phyloP scores from a whole-genome alignment of 2,797 vertebrate species.

The Orestias chungarensis region DNA sequence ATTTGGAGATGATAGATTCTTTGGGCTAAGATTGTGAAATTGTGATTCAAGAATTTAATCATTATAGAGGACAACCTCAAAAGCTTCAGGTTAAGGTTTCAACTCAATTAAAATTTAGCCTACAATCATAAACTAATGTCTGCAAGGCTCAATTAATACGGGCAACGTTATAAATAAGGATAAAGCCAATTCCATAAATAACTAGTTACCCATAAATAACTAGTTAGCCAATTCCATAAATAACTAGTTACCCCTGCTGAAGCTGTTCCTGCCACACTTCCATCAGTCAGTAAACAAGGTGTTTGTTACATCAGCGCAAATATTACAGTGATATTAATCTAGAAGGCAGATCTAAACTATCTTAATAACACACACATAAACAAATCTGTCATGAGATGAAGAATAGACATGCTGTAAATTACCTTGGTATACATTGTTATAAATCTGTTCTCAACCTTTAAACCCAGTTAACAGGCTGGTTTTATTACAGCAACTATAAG shows the following conservation, averaged over 20 bases:
- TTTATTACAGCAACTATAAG: background rate
- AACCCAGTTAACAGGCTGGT: background rate
- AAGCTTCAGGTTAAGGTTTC: background rate
- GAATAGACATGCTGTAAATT: background rate
- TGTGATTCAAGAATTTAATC: no score
- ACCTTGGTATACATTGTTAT: background rate
- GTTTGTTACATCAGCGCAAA: background rate
- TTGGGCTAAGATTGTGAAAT: no score
- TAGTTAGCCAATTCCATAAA: background rate
- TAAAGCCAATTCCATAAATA: background rate
- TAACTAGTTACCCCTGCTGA: background rate
- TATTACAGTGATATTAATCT: no score
- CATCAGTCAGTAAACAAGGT: background rate
- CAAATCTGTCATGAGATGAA: background rate
- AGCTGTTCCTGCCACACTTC: background rate
- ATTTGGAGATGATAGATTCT: no score
- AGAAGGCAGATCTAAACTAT: background rate
- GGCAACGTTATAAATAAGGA: background rate
- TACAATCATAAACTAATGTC: background rate
- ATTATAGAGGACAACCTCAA: no score
- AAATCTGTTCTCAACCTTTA: background rate
- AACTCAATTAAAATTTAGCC: background rate
- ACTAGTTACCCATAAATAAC: background rate
- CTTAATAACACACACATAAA: background rate
- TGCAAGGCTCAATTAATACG: background rate